Base-by-base conservation (phyloP, 2,888 invertebrate species). In the Rhamnusium bicolor region DNA sequence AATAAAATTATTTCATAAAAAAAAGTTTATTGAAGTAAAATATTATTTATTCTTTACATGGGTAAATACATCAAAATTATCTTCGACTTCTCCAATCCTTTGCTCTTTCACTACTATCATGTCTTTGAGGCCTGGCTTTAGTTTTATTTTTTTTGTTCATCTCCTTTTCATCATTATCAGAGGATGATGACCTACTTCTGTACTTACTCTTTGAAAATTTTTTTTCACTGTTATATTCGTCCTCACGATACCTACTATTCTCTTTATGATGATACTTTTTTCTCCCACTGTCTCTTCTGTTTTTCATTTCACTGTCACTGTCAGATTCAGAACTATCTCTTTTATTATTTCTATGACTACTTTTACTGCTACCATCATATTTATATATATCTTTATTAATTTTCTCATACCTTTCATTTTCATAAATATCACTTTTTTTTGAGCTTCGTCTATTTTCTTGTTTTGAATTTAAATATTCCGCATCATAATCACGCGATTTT, bases 271-370 rank as follows among this genome's bases (percentile, higher is more conserved):
- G 21, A 27, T 24, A 29, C 7, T 21, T 40, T 40, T 29, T 32
- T 40, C 18, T 54, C 18, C 27, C 72, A 71, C 65, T 46, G 27
- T 75, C 72, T 54, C 58, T 67, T 66, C 75, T 71, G 19, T 21
- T 68, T 2, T 56, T 67, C 61, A 14, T 58, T n/a, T 65, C 70
- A n/a, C 49, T 40, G 12, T 72, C 72, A 53, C 73, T 71, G 8
- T 75, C 74, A n/a, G 73, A 77, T 47, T 58, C 18, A 6, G 53
- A 40, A 5, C 18, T 12, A 40, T 46, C 12, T 21, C 29, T 53
- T 16, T 65, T 46, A n/a, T 27, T 53, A 16, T 65, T 47, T 56
- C 68, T 56, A 58, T 54, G 18, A 29, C 14, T 18, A 14, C 7
- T 14, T 12, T 18, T 29, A 24, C 61, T 19, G 8, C 24, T 51